Conservation (phyloP, 2,888 invertebrate species). For the Parthenolecanium corni region DNA sequence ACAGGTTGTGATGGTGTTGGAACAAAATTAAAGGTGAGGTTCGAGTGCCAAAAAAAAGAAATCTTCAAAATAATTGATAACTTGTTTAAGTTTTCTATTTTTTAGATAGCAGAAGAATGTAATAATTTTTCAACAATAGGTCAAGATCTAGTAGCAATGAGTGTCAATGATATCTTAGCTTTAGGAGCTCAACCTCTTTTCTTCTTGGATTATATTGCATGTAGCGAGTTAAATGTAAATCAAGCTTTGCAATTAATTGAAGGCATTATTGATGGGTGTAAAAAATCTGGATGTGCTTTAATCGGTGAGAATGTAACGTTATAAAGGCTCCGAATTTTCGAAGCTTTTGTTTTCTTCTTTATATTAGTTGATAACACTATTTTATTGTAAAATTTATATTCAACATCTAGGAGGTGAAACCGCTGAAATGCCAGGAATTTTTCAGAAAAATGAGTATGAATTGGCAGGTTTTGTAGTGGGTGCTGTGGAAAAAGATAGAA, state of each 20-base stretch:
- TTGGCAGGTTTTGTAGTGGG: conserved; percentile 93
- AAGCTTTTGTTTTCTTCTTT: not conserved
- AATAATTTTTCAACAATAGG: conserved; percentile 74
- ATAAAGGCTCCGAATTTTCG: too few relatives aligned
- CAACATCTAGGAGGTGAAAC: conserved; percentile 70
- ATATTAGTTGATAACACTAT: not conserved
- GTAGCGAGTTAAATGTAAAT: conserved; percentile 67
- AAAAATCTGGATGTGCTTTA: conserved; percentile 71
- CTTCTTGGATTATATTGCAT: conserved; percentile 94
- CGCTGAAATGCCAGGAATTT: conserved; percentile 95
- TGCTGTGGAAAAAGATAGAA: conserved; percentile 63
- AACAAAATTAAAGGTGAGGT: conserved; percentile 75
- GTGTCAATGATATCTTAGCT: conserved; percentile 90
- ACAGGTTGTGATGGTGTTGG: conserved; percentile 95
- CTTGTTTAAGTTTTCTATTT: not conserved
- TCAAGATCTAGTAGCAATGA: conserved; percentile 94
- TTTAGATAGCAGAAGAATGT: conserved; percentile 71
- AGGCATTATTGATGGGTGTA: conserved; percentile 82
- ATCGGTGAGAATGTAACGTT: conserved; percentile 54
- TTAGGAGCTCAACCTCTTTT: conserved; percentile 92
- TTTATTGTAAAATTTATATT: conserved; percentile 16
- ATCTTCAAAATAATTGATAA: not conserved
- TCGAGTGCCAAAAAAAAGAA: conserved; percentile 12
- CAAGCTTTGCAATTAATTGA: conserved; percentile 65
- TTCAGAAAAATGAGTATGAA: conserved; percentile 77